A percentile compares a stretch with the other conserved stretches of the same genome.
phyloP scores from a whole-genome alignment of 2,888 invertebrate species.

The Drosophila trichaetosa region DNA sequence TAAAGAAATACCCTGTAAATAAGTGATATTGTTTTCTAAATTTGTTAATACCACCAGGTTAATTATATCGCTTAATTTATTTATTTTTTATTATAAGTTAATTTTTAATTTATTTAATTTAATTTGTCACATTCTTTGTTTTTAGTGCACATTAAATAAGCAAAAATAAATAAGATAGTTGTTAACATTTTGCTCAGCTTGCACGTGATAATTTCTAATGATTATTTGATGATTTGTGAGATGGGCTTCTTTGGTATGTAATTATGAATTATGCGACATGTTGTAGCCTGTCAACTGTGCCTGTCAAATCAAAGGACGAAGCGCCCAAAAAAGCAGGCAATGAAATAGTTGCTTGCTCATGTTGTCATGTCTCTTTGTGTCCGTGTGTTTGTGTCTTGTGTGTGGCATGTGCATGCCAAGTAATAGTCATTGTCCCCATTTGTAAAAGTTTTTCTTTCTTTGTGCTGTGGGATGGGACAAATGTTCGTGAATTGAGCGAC shows the following conservation, averaged over 20 bases:
- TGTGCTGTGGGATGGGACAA: slow-evolving; percentile 17
- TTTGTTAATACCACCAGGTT: background rate
- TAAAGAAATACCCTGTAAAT: background rate
- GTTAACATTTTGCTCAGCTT: slow-evolving; percentile 2
- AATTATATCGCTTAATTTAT: background rate
- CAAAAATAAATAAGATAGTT: slow-evolving; percentile 7
- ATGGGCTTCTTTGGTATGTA: slow-evolving; percentile 38
- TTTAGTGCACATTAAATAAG: background rate
- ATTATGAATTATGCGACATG: slow-evolving; percentile 53
- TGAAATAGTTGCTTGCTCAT: slow-evolving; percentile 32
- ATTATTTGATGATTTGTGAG: slow-evolving; percentile 25
- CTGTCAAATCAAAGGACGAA: slow-evolving; percentile 46
- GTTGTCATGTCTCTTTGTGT: slow-evolving; percentile 15
- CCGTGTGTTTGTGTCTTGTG: slow-evolving; percentile 20
- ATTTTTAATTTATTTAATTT: background rate
- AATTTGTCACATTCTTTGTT: background rate
- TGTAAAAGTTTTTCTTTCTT: slow-evolving; percentile 23
- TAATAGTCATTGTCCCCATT: slow-evolving; percentile 43
- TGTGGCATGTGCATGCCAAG: slow-evolving; percentile 44
- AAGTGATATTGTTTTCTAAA: background rate
- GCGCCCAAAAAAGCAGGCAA: slow-evolving; percentile 44
- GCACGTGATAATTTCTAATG: slow-evolving; percentile 19
- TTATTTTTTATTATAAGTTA: background rate
- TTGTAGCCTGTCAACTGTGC: slow-evolving; percentile 49
- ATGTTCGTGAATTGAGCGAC: slow-evolving; percentile 46